These are phyloP conservation scores for Alcedo quadribrachys DNA, from an alignment of 2,797 vertebrate species.

Conservation along the genomic window DNA sequence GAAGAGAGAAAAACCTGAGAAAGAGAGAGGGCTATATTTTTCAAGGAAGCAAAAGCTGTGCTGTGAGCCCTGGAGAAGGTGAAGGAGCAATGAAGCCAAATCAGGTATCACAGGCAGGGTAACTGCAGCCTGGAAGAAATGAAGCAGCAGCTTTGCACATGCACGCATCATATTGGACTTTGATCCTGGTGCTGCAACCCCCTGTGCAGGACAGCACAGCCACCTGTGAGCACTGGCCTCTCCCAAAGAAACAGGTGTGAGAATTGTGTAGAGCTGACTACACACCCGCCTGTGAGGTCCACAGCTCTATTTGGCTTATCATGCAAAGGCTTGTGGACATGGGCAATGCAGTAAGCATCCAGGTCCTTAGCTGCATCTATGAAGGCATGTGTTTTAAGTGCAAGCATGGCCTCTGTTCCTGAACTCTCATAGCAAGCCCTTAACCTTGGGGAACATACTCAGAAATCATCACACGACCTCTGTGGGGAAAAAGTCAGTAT, in stretches of 20 bases:
- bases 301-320: neutral
- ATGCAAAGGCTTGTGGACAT: neutral
- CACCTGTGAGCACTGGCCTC: neutral
- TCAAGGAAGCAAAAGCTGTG: neutral
- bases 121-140: neutral
- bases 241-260: neutral
- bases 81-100: neutral
- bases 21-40: neutral
- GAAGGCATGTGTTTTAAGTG: neutral
- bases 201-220: neutral
- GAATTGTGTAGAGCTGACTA: neutral
- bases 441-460: neutral
- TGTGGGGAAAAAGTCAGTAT: neutral
- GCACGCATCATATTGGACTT: neutral
- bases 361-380: neutral
- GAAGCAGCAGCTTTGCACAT: neutral
- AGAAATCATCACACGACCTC: conserved; percentile 21
- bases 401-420: neutral
- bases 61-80: neutral
- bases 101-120: neutral
- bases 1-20: neutral
- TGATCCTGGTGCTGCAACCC: neutral
- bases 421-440: neutral
- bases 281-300: neutral
- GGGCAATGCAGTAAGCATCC: neutral